phyloP scores from a whole-genome alignment of 2,113 vertebrate species.

The Puntigrus tetrazona region DNA sequence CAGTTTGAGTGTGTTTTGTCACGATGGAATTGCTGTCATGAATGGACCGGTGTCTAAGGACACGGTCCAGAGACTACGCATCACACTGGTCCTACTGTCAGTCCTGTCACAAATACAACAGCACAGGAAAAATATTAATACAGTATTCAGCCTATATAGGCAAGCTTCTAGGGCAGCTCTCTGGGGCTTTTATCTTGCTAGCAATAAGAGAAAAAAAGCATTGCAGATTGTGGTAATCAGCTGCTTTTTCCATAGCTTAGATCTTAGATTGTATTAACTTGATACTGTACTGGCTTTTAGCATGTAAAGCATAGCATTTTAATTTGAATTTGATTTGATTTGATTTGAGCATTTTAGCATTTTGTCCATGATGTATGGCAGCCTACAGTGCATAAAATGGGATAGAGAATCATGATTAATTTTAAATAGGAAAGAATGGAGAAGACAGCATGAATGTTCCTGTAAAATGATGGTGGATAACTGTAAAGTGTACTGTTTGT shows the following conservation, averaged over 20 bases:
- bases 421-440: background rate
- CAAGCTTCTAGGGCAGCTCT: slow-evolving; percentile 35
- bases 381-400: rapidly evolving
- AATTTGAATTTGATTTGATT: no score
- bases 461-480: background rate
- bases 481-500: background rate
- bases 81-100: background rate
- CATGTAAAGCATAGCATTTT: background rate
- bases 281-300: background rate
- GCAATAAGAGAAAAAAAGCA: no score
- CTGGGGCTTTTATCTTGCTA: background rate
- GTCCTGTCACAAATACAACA: background rate
- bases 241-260: background rate
- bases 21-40: background rate
- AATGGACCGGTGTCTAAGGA: slow-evolving; percentile 2
- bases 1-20: background rate
- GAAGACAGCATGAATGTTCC: background rate
- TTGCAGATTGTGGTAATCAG: background rate
- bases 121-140: slow-evolving; percentile 42
- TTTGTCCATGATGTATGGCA: background rate
- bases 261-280: background rate
- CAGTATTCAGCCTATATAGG: slow-evolving; percentile 62
- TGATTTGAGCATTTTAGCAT: no score
- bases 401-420: background rate
- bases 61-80: background rate